phyloP scores from a whole-genome alignment of 2,888 invertebrate species.

The Oxycera nigricornis region DNA sequence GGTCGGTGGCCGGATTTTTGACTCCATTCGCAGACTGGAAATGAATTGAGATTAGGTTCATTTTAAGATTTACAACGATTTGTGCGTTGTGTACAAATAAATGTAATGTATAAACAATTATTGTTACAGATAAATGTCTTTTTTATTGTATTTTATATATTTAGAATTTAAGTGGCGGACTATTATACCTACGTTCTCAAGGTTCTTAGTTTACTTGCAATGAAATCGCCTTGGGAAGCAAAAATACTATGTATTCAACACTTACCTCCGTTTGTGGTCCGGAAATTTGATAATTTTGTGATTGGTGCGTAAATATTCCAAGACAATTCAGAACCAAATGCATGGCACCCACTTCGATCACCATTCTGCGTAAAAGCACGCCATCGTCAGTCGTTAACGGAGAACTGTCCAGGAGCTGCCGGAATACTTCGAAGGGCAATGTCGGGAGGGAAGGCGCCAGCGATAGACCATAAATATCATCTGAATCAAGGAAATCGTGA shows the following conservation, averaged over 20 bases:
- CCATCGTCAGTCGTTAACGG: conserved; percentile 80
- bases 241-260: neutral
- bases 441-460: conserved; percentile 73
- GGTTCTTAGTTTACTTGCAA: no score
- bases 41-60: no score
- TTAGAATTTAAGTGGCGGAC: no score
- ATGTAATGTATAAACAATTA: no score
- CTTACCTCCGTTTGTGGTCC: conserved; percentile 53
- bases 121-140: no score
- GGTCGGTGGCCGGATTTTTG: conserved; percentile 53
- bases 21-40: conserved; percentile 32
- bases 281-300: conserved; percentile 64
- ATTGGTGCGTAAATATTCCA: conserved; percentile 86
- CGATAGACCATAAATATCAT: conserved; percentile 75
- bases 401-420: conserved; percentile 77
- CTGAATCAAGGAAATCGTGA: conserved; percentile 51
- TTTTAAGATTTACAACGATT: no score
- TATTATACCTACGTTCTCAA: no score
- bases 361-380: conserved; percentile 74
- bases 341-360: conserved; percentile 84
- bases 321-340: conserved; percentile 86
- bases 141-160: no score
- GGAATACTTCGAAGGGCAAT: conserved; percentile 64
- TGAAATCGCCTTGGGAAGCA: no score
- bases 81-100: no score